A percentile compares a stretch with the other conserved stretches of the same genome.
These are phyloP conservation scores for Pasiphila rectangulata DNA, from an alignment of 2,888 invertebrate genomes.

Conservation along the genomic window DNA sequence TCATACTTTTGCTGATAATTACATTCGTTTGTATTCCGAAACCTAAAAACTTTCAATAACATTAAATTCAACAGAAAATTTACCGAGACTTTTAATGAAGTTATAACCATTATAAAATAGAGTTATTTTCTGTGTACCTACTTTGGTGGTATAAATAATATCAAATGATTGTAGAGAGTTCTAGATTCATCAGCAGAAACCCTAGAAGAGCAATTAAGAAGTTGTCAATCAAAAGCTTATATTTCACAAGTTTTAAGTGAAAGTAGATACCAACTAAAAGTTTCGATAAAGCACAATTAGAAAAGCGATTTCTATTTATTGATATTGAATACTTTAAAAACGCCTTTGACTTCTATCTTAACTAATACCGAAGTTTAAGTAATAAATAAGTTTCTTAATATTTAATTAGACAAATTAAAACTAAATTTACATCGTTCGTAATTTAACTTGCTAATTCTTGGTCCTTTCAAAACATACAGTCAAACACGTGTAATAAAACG, in stretches of 20 bases:
- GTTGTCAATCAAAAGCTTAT: conserved; percentile 24
- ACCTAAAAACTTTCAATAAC: background rate
- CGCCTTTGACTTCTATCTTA: background rate
- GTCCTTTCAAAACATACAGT: too few relatives aligned
- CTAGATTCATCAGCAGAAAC: conserved; percentile 2
- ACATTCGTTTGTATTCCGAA: background rate
- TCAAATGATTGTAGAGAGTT: background rate
- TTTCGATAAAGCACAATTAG: conserved; percentile 12
- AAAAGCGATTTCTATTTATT: conserved; percentile 12
- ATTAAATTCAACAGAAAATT: too few relatives aligned
- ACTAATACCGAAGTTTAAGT: too few relatives aligned
- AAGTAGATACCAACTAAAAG: conserved; percentile 21
- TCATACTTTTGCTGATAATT: background rate
- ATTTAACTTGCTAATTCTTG: too few relatives aligned
- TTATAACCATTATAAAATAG: too few relatives aligned
- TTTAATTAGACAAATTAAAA: too few relatives aligned
- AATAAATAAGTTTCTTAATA: too few relatives aligned
- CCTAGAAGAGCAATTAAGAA: conserved; percentile 16
- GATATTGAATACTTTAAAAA: conserved; percentile 1
- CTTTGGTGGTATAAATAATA: too few relatives aligned
- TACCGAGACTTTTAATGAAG: too few relatives aligned
- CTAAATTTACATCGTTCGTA: too few relatives aligned
- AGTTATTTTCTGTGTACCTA: too few relatives aligned
- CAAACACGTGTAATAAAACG: too few relatives aligned
- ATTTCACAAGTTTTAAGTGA: conserved; percentile 14